Conservation (phyloP, 2,113 vertebrate species). For the Alectura lathami region DNA sequence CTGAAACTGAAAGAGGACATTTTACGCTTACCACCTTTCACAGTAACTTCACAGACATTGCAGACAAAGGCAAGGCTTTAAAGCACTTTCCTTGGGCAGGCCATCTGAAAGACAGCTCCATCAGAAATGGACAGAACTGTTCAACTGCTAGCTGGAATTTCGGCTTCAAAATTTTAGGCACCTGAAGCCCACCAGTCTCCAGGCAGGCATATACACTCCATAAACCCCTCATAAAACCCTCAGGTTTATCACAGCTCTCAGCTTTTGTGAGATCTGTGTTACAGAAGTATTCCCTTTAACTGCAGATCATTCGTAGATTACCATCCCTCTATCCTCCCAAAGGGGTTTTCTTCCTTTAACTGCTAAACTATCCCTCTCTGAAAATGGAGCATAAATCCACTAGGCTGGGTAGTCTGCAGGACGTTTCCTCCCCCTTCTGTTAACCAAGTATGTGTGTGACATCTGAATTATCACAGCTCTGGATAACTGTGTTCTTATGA, state of each 20-base stretch:
- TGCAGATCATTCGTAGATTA: background rate
- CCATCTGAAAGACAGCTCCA: background rate
- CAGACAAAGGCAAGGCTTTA: background rate
- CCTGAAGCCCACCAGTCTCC: background rate
- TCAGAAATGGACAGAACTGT: background rate
- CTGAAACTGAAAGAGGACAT: background rate
- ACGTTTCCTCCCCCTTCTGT: background rate
- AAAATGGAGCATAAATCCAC: background rate
- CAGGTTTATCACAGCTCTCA: background rate
- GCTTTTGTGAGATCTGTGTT: background rate
- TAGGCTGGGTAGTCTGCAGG: background rate
- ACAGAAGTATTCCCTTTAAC: background rate
- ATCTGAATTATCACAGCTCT: background rate
- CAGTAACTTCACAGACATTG: background rate
- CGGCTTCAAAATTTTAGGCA: background rate
- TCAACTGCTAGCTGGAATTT: background rate
- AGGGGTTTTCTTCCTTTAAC: background rate
- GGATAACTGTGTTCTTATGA: background rate
- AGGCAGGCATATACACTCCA: background rate
- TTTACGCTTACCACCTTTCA: background rate
- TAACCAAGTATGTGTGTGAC: accelerated
- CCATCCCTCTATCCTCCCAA: background rate
- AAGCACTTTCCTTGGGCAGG: background rate
- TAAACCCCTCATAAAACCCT: background rate
- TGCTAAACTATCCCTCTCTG: background rate